These are phyloP conservation scores for Bhutanitis thaidina DNA, from an alignment of 2,888 invertebrate species.

Conservation along the genomic window DNA sequence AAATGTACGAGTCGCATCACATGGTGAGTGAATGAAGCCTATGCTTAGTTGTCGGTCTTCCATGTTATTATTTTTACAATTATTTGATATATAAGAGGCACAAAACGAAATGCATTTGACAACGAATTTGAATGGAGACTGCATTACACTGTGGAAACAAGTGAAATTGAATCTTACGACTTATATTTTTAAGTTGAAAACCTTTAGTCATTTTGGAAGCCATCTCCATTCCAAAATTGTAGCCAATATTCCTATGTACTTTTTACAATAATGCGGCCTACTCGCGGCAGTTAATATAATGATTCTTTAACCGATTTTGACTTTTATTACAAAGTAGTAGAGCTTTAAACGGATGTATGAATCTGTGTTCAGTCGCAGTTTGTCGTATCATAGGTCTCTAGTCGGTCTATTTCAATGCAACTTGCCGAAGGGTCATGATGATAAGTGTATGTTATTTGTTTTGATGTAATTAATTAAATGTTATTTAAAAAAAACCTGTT, in stretches of 20 bases:
- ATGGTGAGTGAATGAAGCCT: conserved; percentile 5
- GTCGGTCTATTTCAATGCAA: conserved; percentile 73
- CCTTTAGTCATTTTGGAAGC: background rate
- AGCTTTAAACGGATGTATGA: conserved; percentile 19
- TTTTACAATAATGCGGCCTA: conserved; percentile 16
- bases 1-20: background rate
- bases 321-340: conserved; percentile 12
- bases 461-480: conserved; percentile 78
- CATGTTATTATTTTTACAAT: conserved; percentile 21
- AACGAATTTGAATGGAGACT: conserved; percentile 11
- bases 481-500: conserved; percentile 60
- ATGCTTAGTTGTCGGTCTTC: conserved; percentile 24
- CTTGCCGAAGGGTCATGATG: conserved; percentile 63
- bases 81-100: conserved; percentile 22
- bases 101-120: conserved; percentile 20
- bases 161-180: conserved; percentile 3
- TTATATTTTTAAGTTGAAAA: conserved; percentile 1
- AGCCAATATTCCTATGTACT: conserved; percentile 17
- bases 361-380: conserved; percentile 8
- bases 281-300: conserved; percentile 15
- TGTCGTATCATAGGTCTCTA: conserved; percentile 55
- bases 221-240: conserved; percentile 19
- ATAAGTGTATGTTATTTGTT: conserved; percentile 75
- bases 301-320: conserved; percentile 20
- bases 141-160: background rate